Evolutionary conservation across 2,797 vertebrate species (phyloP).

Genomic region (Macroramphosus scolopax): DNA sequence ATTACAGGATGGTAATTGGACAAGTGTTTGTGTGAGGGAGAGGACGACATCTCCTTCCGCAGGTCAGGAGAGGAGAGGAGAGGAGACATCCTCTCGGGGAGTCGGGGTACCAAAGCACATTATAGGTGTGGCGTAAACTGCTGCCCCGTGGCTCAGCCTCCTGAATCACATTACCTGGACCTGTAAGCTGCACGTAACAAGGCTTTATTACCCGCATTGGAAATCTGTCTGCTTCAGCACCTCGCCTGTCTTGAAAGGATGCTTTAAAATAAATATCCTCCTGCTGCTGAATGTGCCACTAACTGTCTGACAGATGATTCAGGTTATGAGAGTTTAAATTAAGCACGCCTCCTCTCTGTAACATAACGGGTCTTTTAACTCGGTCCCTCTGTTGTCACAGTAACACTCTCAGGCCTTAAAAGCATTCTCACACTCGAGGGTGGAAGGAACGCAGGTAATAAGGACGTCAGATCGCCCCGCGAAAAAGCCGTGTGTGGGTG

Average conservation of each 20-base stretch:
- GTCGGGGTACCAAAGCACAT: conserved; percentile 40
- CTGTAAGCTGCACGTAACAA: conserved; percentile 52
- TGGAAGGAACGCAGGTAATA: conserved; percentile 44
- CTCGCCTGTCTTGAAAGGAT: conserved; percentile 11
- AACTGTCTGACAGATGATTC: conserved; percentile 11
- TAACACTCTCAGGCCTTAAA: conserved; percentile 28
- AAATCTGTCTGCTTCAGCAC: conserved; percentile 1
- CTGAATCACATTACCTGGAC: conserved; percentile 55
- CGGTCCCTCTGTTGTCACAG: conserved; percentile 38
- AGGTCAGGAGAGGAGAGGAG: too few species aligned
- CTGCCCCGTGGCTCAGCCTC: too few species aligned
- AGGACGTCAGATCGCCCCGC: conserved; percentile 25
- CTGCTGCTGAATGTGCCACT: not conserved
- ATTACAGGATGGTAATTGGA: conserved; percentile 48
- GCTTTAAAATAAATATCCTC: conserved; percentile 20
- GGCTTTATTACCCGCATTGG: conserved; percentile 49
- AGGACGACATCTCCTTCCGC: conserved; percentile 30
- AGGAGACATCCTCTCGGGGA: conserved; percentile 20
- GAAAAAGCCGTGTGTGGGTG: conserved; percentile 35
- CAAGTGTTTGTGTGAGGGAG: conserved; percentile 7
- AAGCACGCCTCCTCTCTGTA: conserved; percentile 13
- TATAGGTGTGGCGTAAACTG: conserved; percentile 49
- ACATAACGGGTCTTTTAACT: conserved; percentile 38
- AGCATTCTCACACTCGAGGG: conserved; percentile 14
- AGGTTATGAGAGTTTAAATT: too few species aligned